Base-by-base conservation (phyloP, 2,888 invertebrate genomes). In the Hemithea aestivaria region DNA sequence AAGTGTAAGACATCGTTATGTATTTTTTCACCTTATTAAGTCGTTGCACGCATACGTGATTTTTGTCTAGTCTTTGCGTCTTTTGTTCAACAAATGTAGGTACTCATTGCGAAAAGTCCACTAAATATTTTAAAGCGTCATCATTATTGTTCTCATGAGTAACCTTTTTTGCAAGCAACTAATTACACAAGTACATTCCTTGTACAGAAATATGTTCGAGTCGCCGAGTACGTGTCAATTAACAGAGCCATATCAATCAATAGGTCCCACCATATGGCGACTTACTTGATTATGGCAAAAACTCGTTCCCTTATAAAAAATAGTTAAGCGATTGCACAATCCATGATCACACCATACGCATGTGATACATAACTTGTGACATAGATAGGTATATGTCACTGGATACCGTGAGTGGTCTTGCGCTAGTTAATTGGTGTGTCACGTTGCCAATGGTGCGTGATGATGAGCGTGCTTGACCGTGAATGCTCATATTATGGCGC, bases 361-460 rank as follows among this genome's bases (percentile, higher is more conserved):
- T 4, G 5, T 16, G 16, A 16, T 4, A 16, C 49, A 40, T n/a
- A n/a, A n/a, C n/a, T n/a, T 41, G 43, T 43, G 45, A 30, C 43
- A 44, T 38, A n/a, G n/a, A n/a, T n/a, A n/a, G n/a, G n/a, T n/a
- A 35, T 38, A 30, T 40, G 40, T 42, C 40, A 27, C 33, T 30
- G 35, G 28, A 36, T 25, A 26, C 45, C 44, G 30, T 36, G 40
- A 30, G 30, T 36, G 40, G 32, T 41, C 38, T 40, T 36, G 36
- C 37, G 37, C 35, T 35, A 35, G 45, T 50, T 53, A 53, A 54
- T 54, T 53, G 48, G 34, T 50, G 52, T 50, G 50, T 50, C 54
- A 54, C 51, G 51, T 48, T 12, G 31, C 38, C 32, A 42, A 24
- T 36, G 30, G 39, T 36, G 45, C 48, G 49, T 43, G 40, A 27